These are phyloP conservation scores for Hirundichthys speculiger DNA, from an alignment of 2,113 vertebrate species.

Conservation along the genomic window DNA sequence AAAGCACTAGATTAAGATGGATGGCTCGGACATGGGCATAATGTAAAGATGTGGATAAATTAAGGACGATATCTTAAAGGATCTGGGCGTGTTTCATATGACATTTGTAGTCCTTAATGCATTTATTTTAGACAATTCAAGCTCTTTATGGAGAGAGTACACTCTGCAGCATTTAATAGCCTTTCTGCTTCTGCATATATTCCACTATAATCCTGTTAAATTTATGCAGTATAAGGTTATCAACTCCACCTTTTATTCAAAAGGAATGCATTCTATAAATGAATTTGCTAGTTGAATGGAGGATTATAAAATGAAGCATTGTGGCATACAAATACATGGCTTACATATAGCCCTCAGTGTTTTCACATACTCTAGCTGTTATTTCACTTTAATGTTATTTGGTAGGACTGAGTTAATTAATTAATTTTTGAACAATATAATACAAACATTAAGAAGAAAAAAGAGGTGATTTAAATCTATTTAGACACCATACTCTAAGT, in stretches of 20 bases:
- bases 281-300: constrained; percentile 29
- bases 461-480: too few species aligned
- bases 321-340: too few species aligned
- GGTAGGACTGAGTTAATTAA: neutral
- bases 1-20: neutral
- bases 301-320: constrained; percentile 31
- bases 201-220: constrained; percentile 50
- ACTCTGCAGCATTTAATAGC: constrained; percentile 26
- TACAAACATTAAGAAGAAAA: too few species aligned
- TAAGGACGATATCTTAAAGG: constrained; percentile 4
- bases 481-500: too few species aligned
- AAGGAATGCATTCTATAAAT: constrained; percentile 39
- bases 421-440: neutral
- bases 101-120: neutral
- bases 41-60: constrained; percentile 4
- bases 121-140: constrained; percentile 8
- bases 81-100: neutral
- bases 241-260: constrained; percentile 42
- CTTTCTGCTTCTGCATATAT: constrained; percentile 28
- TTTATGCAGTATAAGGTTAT: constrained; percentile 29
- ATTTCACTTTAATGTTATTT: constrained; percentile 1
- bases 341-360: neutral
- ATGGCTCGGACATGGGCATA: constrained; percentile 2
- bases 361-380: neutral
- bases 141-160: constrained; percentile 8